Evolutionary conservation across 1,140 invertebrate genomes (phyloP).

Genomic region (Bombus affinis): DNA sequence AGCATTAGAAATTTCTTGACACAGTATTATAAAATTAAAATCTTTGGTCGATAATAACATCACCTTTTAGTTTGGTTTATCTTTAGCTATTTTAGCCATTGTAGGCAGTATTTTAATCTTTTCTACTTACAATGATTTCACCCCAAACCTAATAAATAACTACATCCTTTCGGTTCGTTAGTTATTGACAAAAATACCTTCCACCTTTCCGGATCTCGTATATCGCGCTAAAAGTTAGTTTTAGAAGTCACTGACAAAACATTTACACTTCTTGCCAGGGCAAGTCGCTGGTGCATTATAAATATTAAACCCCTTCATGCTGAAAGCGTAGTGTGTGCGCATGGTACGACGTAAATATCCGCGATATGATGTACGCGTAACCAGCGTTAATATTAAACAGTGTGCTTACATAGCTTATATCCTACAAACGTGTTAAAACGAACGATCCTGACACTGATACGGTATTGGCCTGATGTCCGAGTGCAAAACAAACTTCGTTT

Average conservation of each 20-base stretch:
- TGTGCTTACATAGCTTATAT: conserved; percentile 21
- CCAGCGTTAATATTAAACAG: conserved; percentile 50
- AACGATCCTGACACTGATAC: conserved; percentile 13
- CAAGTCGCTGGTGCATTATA: conserved; percentile 1
- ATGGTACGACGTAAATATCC: not conserved
- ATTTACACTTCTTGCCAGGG: conserved; percentile 11
- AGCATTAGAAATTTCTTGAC: too few relatives aligned
- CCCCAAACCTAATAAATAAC: not conserved
- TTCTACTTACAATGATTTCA: not conserved
- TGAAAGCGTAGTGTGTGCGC: not conserved
- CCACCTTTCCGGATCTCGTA: not conserved
- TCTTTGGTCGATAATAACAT: not conserved
- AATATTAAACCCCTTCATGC: not conserved
- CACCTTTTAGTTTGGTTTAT: not conserved
- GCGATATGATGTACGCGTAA: conserved; percentile 20
- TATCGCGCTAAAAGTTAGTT: conserved; percentile 19
- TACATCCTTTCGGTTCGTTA: not conserved
- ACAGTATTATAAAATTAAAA: not conserved
- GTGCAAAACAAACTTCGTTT: not conserved
- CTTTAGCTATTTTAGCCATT: not conserved
- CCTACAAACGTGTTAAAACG: not conserved
- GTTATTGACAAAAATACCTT: not conserved
- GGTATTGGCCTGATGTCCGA: not conserved
- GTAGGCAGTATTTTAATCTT: not conserved
- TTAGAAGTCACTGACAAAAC: not conserved